A percentile compares a stretch with the other conserved stretches of the same genome.
Conservation (phyloP, 2,797 vertebrate species). For the Ispidina lecontei region DNA sequence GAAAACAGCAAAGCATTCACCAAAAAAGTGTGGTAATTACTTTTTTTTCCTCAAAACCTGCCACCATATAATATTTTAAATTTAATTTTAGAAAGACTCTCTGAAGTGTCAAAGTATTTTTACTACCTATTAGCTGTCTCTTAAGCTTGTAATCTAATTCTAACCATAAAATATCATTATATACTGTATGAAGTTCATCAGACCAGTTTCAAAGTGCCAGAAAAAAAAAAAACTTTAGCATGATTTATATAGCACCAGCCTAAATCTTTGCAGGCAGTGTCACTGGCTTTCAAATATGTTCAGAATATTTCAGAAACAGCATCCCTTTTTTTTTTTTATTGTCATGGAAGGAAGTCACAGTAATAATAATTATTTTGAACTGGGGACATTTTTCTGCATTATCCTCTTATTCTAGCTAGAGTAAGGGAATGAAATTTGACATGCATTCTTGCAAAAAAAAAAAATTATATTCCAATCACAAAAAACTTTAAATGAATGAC, state of each 20-base stretch:
- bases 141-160: conserved; percentile 35
- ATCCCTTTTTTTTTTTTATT: neutral
- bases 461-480: neutral
- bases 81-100: conserved; percentile 7
- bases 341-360: conserved; percentile 11
- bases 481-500: neutral
- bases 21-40: neutral
- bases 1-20: neutral
- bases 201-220: conserved; percentile 12
- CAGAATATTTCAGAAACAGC: neutral
- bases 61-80: neutral
- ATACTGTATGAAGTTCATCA: neutral
- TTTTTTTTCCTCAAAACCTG: neutral
- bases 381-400: conserved; percentile 9
- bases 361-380: conserved; percentile 23
- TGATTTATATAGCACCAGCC: conserved; percentile 9
- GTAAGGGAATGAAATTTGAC: neutral
- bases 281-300: conserved; percentile 24
- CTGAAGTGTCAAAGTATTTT: neutral
- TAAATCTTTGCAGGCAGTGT: conserved; percentile 4
- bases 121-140: conserved; percentile 20
- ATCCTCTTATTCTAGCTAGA: neutral
- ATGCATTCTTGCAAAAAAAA: neutral
- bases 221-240: conserved; percentile 39
- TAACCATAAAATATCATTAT: conserved; percentile 45